Evolutionary conservation across 1,140 invertebrate species (phyloP), one percentile per base, ranked within the genome.

Genomic region (Lucilia cuprina): DNA sequence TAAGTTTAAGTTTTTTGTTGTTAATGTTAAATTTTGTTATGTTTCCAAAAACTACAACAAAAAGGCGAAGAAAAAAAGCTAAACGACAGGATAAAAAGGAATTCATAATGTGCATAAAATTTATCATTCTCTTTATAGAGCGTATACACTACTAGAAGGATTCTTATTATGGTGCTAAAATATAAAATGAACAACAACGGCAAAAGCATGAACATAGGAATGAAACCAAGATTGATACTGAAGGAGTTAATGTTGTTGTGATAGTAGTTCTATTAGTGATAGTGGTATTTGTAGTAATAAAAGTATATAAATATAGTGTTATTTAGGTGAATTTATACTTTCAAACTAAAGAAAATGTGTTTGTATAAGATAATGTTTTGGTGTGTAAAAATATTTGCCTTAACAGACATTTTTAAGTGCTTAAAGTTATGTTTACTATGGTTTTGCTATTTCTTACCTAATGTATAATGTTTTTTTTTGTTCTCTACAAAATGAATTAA

Each of bases 101-200:
- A 70, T 70, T 70, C 60, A 70, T 70, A 70, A 70, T 70, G 60
- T 70, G 60, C 17, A 70, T 21, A 70, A 70, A 70, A 70, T 70
- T 70, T 70, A 70, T 70, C 60, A 70, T 70, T 70, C 60, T 21
- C n/a, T 70, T 70, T 60, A 60, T 5, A n/a, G 50, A 12, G 50
- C 25, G 55, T 65, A n/a, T n/a, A n/a, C 55, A 14, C 50, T 12
- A n/a, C 8, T 55, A n/a, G 50, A 55, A 55, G 50, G 12, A 55
- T 41, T 41, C 41, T 41, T 55, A 55, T 7, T 13, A 8, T 55
- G 50, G 50, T 55, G 12, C 17, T 55, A 41, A 41, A 41, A 41
- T 41, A 41, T 10, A 41, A 41, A 41, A 41, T 41, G 41, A 41
- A 41, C 41, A 41, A 41, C 7, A 41, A 41, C 7, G 7, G 25